These are phyloP conservation scores for Ectemnius continuus DNA, from an alignment of 2,888 invertebrate species.

Conservation along the genomic window DNA sequence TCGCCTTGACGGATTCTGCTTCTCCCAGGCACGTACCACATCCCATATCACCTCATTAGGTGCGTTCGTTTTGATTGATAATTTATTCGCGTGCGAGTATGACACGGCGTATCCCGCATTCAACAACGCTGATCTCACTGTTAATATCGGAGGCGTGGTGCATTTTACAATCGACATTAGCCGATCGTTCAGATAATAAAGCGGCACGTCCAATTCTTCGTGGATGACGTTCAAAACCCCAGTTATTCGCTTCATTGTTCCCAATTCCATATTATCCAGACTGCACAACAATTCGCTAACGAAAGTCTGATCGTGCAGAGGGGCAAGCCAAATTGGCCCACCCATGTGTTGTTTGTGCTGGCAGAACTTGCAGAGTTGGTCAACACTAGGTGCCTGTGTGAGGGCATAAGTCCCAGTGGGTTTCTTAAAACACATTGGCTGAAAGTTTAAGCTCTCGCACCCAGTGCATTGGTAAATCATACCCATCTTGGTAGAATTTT, in stretches of 20 bases:
- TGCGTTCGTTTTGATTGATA: slow-evolving; percentile 95
- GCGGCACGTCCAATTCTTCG: slow-evolving; percentile 93
- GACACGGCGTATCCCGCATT: slow-evolving; percentile 95
- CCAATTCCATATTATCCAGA: slow-evolving; percentile 77
- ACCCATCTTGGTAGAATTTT: slow-evolving; percentile 90
- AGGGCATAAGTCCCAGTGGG: slow-evolving; percentile 82
- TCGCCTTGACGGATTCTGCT: slow-evolving; percentile 83
- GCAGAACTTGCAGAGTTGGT: slow-evolving; percentile 86
- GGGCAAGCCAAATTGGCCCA: slow-evolving; percentile 96
- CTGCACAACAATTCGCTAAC: slow-evolving; percentile 82
- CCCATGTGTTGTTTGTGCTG: slow-evolving; percentile 88
- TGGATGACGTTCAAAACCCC: slow-evolving; percentile 89
- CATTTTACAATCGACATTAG: slow-evolving; percentile 72
- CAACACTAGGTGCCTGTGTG: slow-evolving; percentile 85
- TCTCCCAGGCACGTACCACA: slow-evolving; percentile 90
- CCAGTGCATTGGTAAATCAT: slow-evolving; percentile 94
- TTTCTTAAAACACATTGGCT: slow-evolving; percentile 86
- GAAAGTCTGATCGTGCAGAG: slow-evolving; percentile 90
- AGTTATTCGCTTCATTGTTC: slow-evolving; percentile 86
- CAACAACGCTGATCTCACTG: slow-evolving; percentile 90
- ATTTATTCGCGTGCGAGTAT: slow-evolving; percentile 92
- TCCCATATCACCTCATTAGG: slow-evolving; percentile 94
- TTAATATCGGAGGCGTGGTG: slow-evolving; percentile 70
- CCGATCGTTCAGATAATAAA: slow-evolving; percentile 92
- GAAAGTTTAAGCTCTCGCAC: slow-evolving; percentile 89